Evolutionary conservation across 1,140 invertebrate genomes (phyloP), one percentile per base, ranked within the genome.

Genomic region (Pseudoatta argentina): DNA sequence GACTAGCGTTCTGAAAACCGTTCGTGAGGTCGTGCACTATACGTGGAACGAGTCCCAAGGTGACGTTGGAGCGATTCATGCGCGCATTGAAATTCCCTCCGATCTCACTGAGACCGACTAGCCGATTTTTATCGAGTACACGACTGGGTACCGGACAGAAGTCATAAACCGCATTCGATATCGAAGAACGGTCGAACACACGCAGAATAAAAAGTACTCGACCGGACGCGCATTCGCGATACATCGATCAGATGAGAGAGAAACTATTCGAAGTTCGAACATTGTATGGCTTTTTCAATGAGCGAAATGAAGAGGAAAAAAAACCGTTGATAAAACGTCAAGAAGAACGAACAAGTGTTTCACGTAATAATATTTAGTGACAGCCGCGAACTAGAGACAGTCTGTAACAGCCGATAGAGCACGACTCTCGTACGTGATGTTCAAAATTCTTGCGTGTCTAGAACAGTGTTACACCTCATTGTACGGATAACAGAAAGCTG

Each of bases 41-140:
- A 90, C 89, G 89, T 90, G 89, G 77, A 55, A 88, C 71, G 89
- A 79, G 81, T 90, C 67, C 44, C 57, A 87, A 90, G 87, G 86
- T 69, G 34, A 8, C 67, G 73, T 61, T 44, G 10, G 53, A 55
- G 12, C 79, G 85, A 90, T 88, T 79, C 87, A 67, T 79, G 81
- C 79, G 85, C 89, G 85, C 89, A 91, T 91, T 91, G 89, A 91
- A 91, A 91, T 91, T 91, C 90, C 67, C 79, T 66, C 48, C 81
- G 86, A 90, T 88, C 86, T 86, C 82, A 66, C 53, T 48, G 64
- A 73, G 51, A 27, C 77, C 85, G 89, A 88, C 86, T 90, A 88
- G 82, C 78, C 89, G 89, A 91, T 91, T 91, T 90, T 91, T 88
- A 91, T 91, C 89, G 85, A 88, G 85, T 85, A 90, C 89, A 90